Conservation (phyloP, 2,113 vertebrate genomes). For the Sprattus sprattus region DNA sequence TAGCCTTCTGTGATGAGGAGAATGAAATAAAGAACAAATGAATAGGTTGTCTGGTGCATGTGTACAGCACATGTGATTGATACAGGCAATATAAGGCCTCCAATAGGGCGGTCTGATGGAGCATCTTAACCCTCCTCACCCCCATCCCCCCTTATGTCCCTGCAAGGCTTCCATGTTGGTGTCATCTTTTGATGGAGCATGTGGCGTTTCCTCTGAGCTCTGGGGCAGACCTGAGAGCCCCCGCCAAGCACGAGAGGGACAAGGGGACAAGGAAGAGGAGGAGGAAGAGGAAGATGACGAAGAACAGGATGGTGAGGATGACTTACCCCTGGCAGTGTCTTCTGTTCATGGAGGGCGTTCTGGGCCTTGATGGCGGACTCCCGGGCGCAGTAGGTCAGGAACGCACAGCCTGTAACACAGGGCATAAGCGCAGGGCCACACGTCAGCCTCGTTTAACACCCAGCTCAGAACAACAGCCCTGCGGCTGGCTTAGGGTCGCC, state of each 20-base stretch:
- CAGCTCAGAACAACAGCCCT: neutral
- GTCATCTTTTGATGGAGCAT: neutral
- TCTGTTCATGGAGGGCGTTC: slow-evolving; percentile 96
- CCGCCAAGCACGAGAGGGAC: neutral
- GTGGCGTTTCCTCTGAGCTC: neutral
- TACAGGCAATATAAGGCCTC: slow-evolving; percentile 45
- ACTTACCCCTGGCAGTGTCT: slow-evolving; percentile 97
- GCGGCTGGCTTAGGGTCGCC: neutral
- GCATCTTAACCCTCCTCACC: neutral
- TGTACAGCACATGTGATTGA: slow-evolving; percentile 53
- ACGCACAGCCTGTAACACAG: slow-evolving; percentile 85
- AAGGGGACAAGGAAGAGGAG: slow-evolving; percentile 9
- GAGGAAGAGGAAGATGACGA: neutral
- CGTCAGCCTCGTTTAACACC: neutral
- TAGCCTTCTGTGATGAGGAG: neutral
- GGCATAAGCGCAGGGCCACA: neutral
- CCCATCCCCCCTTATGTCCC: neutral
- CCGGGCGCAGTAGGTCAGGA: slow-evolving; percentile 96
- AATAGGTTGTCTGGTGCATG: slow-evolving; percentile 51
- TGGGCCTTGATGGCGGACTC: slow-evolving; percentile 98
- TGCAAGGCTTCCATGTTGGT: neutral
- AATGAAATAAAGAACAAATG: slow-evolving; percentile 56
- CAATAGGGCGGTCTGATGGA: neutral
- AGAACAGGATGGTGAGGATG: slow-evolving; percentile 20
- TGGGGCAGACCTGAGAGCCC: neutral